phyloP scores from a whole-genome alignment of 2,113 vertebrate genomes.

The Stigmatopora argus region DNA sequence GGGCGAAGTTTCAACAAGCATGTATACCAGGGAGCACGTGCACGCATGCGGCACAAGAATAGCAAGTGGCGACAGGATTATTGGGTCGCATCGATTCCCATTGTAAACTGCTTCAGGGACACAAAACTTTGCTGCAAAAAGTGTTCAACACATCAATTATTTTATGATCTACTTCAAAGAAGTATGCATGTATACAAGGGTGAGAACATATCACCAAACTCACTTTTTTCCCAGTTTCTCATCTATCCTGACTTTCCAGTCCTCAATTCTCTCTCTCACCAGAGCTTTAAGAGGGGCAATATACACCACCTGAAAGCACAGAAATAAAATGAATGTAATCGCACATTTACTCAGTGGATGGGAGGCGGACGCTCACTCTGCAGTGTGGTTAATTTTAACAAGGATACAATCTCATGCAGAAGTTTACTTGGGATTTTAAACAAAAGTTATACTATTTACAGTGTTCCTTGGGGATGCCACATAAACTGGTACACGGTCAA shows the following conservation, averaged over 20 bases:
- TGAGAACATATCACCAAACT: conserved; percentile 42
- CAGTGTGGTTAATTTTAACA: no score
- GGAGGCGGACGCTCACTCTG: no score
- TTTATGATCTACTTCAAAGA: neutral
- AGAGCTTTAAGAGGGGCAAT: conserved; percentile 95
- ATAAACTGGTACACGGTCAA: no score
- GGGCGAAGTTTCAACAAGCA: no score
- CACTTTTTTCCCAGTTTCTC: conserved; percentile 94
- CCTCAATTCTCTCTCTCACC: conserved; percentile 93
- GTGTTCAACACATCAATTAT: neutral
- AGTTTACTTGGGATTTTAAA: no score
- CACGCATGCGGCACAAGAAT: no score
- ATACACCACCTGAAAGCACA: conserved; percentile 82
- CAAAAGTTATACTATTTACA: no score
- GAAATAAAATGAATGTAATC: neutral
- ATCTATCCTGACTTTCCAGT: conserved; percentile 95
- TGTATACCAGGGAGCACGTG: no score
- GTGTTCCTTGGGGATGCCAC: no score
- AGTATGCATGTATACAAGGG: neutral
- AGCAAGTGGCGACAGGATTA: no score
- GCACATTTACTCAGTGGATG: no score
- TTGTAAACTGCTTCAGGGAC: neutral
- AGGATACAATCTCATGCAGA: no score
- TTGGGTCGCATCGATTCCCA: neutral
- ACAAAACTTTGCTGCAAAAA: neutral